Evolutionary conservation across 1,140 invertebrate species (phyloP), one percentile per base, ranked within the genome.

Genomic region (Periplaneta americana): DNA sequence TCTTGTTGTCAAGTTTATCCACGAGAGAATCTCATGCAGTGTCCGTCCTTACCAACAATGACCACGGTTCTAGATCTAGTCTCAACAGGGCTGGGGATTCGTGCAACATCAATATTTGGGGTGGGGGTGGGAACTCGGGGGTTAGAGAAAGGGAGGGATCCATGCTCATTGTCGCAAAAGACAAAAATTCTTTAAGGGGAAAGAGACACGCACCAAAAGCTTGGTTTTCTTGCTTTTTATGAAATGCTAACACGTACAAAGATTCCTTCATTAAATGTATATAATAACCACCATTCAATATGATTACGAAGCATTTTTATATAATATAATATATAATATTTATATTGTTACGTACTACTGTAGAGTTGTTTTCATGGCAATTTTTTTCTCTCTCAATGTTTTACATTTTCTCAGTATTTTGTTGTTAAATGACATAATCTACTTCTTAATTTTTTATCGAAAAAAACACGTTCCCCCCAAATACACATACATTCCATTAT

Each of bases 171-270:
- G 22, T 66, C 48, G 28, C 48, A 66, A 66, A 28, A 66, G 48
- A 66, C 22, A 8, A n/a, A 8, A 6, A 15, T 37, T 8, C 15
- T 37, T 37, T 8, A 17, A 17, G 15, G 48, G 48, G 39, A 22
- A 22, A 11, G 22, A 0, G 22, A 66, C 48, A 66, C 48, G 22
- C 48, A 66, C 48, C 48, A 66, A 66, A n/a, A n/a, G n/a, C n/a
- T n/a, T n/a, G n/a, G n/a, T n/a, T n/a, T n/a, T n/a, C n/a, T n/a
- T 66, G 22, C 34, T 78, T 22, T 17, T 78, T 78, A 78, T 78
- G 76, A 78, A 78, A 78, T 78, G 76, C 35, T 78, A 78, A 78
- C 76, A 78, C 76, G 76, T 78, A 78, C 76, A 78, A 78, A 78
- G 34, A 78, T 36, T 39, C 76, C 28, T 78, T 78, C 34, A 78